phyloP scores from a whole-genome alignment of 1,140 invertebrate genomes.

The Penaeus japonicus region DNA sequence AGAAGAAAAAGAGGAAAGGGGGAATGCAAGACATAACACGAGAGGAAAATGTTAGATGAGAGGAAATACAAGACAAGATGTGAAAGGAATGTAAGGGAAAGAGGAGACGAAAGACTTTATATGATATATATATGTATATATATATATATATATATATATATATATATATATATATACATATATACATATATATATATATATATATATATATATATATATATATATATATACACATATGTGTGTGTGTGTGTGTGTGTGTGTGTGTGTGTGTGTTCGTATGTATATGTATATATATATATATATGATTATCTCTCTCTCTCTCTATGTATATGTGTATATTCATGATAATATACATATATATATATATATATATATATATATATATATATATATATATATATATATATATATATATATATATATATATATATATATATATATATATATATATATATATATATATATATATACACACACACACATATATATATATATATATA shows the following conservation, averaged over 20 bases:
- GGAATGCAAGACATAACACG: too few species aligned
- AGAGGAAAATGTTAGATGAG: too few species aligned
- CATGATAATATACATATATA: too few species aligned
- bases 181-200: background rate
- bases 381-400: background rate
- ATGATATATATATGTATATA: too few species aligned
- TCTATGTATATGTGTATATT: too few species aligned
- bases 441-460: background rate
- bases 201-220: background rate
- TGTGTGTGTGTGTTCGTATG: too few species aligned
- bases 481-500: conserved; percentile 57
- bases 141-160: background rate
- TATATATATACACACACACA: conserved; percentile 30
- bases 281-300: too few species aligned
- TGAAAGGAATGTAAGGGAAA: too few species aligned
- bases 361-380: background rate
- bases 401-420: background rate
- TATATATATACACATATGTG: conserved; percentile 78
- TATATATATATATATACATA: background rate
- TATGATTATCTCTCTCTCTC: too few species aligned
- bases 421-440: background rate
- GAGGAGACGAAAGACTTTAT: too few species aligned
- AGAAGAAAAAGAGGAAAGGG: too few species aligned
- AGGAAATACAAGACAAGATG: too few species aligned
- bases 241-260: conserved; percentile 67